Evolutionary conservation across 2,113 vertebrate species (phyloP).

Genomic region (pig (Sus scrofa)): T2T-Sscrofa CM000821.6:3968501-3969000

Average conservation of each 20-base stretch:
- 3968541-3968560: not conserved
- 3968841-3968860: not conserved
- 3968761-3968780: not conserved
- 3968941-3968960: not conserved
- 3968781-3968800: not conserved
- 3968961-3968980: not conserved
- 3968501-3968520: not conserved
- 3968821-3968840: not conserved
- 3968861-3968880: not conserved
- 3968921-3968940: slow-evolving; percentile 26
- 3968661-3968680: not conserved
- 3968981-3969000: not conserved
- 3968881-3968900: not conserved
- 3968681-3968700: not conserved
- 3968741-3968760: not conserved
- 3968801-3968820: not conserved
- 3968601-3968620: not conserved
- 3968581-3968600: not conserved
- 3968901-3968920: not conserved
- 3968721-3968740: not conserved
- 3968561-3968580: not conserved
- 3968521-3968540: not conserved
- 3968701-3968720: not conserved
- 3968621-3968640: not conserved
- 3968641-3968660: not conserved